phyloP scores from a whole-genome alignment of 2,797 vertebrate species.

The Malurus leucopterus region DNA sequence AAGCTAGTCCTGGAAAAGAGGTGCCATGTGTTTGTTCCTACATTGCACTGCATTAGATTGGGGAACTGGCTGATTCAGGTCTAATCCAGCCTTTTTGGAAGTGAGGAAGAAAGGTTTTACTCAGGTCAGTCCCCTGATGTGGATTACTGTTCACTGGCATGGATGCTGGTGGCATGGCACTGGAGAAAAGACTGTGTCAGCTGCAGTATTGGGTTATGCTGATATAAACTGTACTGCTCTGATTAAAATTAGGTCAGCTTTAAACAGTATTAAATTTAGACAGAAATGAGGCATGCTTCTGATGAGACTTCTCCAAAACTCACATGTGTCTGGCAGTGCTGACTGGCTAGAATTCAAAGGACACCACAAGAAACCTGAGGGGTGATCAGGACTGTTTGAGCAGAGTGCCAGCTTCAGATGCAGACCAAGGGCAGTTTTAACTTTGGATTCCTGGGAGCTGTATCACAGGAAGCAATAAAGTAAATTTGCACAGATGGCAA shows the following conservation, averaged over 20 bases:
- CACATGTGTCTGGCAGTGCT: slow-evolving; percentile 23
- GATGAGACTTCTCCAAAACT: slow-evolving; percentile 39
- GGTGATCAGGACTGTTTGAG: not conserved
- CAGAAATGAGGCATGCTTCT: slow-evolving; percentile 11
- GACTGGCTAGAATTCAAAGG: slow-evolving; percentile 36
- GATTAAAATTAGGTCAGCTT: slow-evolving; percentile 29
- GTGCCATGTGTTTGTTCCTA: not conserved
- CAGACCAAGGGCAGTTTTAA: not conserved
- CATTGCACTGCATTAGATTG: not conserved
- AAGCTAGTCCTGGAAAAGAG: not conserved
- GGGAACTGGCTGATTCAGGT: not conserved
- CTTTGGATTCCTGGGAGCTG: not conserved
- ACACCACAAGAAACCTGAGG: slow-evolving; percentile 26
- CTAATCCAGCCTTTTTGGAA: not conserved
- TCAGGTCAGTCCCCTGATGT: not conserved
- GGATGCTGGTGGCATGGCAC: not conserved
- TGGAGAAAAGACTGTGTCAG: not conserved
- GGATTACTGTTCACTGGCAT: not conserved
- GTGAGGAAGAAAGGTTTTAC: not conserved
- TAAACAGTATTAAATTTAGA: not conserved
- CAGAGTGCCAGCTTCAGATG: not conserved
- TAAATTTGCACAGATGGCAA: slow-evolving; percentile 22
- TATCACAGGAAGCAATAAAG: slow-evolving; percentile 26
- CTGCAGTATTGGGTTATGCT: slow-evolving; percentile 19
- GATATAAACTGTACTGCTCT: not conserved